These are phyloP conservation scores for Odontocerum albicorne DNA, from an alignment of 2,888 invertebrate species.

Conservation along the genomic window DNA sequence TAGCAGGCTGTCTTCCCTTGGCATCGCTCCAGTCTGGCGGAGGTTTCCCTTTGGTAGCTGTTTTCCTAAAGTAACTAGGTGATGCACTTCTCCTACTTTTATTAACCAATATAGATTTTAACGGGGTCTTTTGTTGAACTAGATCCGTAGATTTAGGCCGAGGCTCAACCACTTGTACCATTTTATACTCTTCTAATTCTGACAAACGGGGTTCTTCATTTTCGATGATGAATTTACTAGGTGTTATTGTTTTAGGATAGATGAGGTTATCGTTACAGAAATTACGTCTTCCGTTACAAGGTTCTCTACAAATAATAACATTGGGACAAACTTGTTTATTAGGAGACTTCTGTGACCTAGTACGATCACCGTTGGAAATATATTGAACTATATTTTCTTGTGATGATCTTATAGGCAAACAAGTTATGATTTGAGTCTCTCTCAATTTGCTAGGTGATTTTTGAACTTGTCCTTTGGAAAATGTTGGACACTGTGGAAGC, in stretches of 20 bases:
- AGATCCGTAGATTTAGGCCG: constrained; percentile 21
- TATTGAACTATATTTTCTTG: constrained; percentile 16
- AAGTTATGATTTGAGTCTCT: constrained; percentile 17
- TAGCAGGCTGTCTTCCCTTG: constrained; percentile 2
- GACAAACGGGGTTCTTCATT: constrained; percentile 32
- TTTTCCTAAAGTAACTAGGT: constrained; percentile 33
- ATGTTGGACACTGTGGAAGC: constrained; percentile 20
- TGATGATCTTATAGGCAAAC: constrained; percentile 3
- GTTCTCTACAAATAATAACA: constrained; percentile 7
- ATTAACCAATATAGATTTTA: constrained; percentile 30
- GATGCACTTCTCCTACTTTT: constrained; percentile 33
- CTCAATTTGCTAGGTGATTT: constrained; percentile 18
- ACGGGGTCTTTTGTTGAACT: constrained; percentile 18
- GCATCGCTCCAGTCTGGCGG: constrained; percentile 24
- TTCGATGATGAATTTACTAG: constrained; percentile 31
- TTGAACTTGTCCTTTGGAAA: background rate
- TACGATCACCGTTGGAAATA: constrained; percentile 10
- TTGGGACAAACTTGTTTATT: constrained; percentile 10
- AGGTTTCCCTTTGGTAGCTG: constrained; percentile 19
- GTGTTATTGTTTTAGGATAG: constrained; percentile 8
- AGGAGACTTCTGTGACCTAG: constrained; percentile 19
- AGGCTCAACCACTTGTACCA: constrained; percentile 17
- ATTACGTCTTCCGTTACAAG: constrained; percentile 12
- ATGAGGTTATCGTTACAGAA: constrained; percentile 7
- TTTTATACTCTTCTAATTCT: constrained; percentile 26